A percentile compares a stretch with the other conserved stretches of the same genome.
Evolutionary conservation across 2,888 invertebrate genomes (phyloP).

Genomic region (Neoitamus cyanurus): DNA sequence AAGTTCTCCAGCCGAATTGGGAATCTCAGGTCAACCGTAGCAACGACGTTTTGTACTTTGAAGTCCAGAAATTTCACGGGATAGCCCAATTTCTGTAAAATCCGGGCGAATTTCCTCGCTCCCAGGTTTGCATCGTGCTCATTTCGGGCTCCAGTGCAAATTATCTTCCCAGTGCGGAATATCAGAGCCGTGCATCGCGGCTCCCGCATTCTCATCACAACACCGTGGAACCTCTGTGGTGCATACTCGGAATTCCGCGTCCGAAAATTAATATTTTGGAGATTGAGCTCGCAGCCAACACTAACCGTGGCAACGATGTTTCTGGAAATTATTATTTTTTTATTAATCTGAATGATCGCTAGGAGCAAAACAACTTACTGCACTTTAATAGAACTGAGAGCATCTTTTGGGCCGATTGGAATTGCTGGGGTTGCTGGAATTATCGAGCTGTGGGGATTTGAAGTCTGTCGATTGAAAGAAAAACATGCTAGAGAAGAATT

Average conservation of each 20-base stretch:
- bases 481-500: background rate
- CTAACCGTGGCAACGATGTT: constrained; percentile 86
- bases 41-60: constrained; percentile 82
- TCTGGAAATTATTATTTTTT: constrained; percentile 64
- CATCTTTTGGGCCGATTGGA: constrained; percentile 70
- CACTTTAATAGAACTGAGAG: constrained; percentile 71
- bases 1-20: constrained; percentile 79
- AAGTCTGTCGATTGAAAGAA: constrained; percentile 2
- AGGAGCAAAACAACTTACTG: constrained; percentile 67
- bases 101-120: constrained; percentile 83
- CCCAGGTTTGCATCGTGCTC: constrained; percentile 82
- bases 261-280: constrained; percentile 79
- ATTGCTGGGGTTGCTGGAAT: constrained; percentile 68
- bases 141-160: constrained; percentile 83
- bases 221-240: constrained; percentile 83
- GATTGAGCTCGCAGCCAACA: constrained; percentile 76
- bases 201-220: constrained; percentile 84
- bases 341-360: background rate
- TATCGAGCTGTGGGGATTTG: constrained; percentile 68
- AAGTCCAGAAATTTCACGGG: constrained; percentile 81
- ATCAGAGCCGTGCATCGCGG: constrained; percentile 81
- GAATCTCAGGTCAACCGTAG: constrained; percentile 79
- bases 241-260: constrained; percentile 87
- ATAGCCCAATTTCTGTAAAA: constrained; percentile 84
- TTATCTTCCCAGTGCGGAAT: constrained; percentile 81